phyloP scores from a whole-genome alignment of 2,797 vertebrate genomes.

The Meriones psammophilus region DNA sequence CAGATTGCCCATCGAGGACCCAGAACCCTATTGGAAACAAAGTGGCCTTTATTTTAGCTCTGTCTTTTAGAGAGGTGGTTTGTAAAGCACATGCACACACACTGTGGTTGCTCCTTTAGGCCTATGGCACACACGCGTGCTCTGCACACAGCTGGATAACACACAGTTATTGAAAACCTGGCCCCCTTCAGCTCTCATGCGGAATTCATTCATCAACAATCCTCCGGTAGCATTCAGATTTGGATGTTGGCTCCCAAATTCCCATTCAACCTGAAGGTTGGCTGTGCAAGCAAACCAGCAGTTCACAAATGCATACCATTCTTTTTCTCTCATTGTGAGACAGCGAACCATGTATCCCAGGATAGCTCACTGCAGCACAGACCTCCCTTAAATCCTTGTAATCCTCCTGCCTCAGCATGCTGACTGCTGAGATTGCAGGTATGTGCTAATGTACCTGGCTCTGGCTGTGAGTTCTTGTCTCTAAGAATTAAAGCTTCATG shows the following conservation, averaged over 20 bases:
- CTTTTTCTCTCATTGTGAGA: not conserved
- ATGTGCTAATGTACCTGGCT: not conserved
- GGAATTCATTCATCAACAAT: not conserved
- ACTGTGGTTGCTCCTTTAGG: not conserved
- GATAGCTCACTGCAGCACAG: not conserved
- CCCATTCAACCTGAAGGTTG: not conserved
- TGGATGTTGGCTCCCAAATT: not conserved
- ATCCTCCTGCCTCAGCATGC: not conserved
- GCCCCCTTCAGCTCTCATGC: not conserved
- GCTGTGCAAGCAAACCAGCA: not conserved
- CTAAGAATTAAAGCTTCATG: not conserved
- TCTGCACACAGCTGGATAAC: not conserved
- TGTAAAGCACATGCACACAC: not conserved
- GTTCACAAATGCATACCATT: not conserved
- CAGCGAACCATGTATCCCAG: too few relatives aligned
- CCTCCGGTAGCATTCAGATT: not conserved
- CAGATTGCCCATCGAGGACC: conserved; percentile 27
- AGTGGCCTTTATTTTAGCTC: not conserved
- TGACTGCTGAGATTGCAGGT: not conserved
- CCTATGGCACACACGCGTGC: fast-evolving
- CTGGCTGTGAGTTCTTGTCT: not conserved
- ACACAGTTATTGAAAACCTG: not conserved
- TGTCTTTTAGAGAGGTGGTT: conserved; percentile 4
- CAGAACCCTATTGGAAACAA: conserved; percentile 25
- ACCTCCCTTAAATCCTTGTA: not conserved